Base-by-base conservation (phyloP, 2,888 invertebrate species). In the Amiota minor region DNA sequence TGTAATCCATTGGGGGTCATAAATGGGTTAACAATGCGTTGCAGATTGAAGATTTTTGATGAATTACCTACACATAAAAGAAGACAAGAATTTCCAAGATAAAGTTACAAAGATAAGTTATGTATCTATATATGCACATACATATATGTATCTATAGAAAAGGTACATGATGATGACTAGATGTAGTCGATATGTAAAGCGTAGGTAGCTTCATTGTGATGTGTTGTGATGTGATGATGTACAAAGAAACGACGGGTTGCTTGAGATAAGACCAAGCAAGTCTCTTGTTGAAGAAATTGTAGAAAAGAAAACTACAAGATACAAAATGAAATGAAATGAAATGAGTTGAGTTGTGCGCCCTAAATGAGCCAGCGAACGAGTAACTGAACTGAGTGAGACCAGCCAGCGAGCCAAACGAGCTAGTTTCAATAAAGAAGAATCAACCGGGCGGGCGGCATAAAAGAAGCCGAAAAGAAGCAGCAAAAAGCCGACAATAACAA, bases 141-240 rank as follows among this genome's bases (percentile, higher is more conserved):
- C 3, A 2, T 23, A 23, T 23, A 23, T 23, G 23, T 23, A 35
- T 35, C 2, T 35, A 35, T 35, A 35, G 6, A 35, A 6, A 35
- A 35, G 2, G 35, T 35, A 35, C 6, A 35, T 4, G 35, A n/a
- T n/a, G n/a, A n/a, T 16, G 20, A 8, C 10, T 59, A 18, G 59
- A 20, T 18, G 16, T 18, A 18, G 35, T 18, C 2, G 12, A 11
- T 62, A 62, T 62, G 76, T 74, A 78, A 79, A 77, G 76, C 76
- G 79, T 77, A 80, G 80, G 77, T 79, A 80, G 76, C 74, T 69
- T 75, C 62, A 72, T 72, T 59, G 18, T 18, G 10, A 59, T 59
- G 59, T n/a, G 1, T 50, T 59, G 59, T 20, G 16, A 20, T 59
- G 59, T 20, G 59, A 16, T 59, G 18, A 35, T 35, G 35, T 8